Evolutionary conservation across 2,888 invertebrate genomes (phyloP).

Genomic region (Didymodactylos carnosus): DNA sequence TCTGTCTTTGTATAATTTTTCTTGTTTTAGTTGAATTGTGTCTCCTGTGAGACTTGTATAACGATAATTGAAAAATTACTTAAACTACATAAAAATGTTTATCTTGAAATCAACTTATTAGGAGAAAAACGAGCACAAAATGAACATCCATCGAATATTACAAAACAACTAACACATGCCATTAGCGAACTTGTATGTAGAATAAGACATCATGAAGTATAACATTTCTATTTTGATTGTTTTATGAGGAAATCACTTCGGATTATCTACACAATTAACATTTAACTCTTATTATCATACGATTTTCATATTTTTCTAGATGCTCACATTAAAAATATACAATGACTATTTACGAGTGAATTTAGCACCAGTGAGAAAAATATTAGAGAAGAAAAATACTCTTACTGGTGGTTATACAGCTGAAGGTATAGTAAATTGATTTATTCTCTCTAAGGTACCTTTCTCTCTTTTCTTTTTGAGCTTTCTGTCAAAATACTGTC

Average conservation of each 20-base stretch:
- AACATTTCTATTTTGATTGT: too few species aligned
- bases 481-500: too few species aligned
- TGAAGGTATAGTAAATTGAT: too few species aligned
- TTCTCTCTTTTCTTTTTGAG: too few species aligned
- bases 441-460: too few species aligned
- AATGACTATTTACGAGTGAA: not conserved
- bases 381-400: not conserved
- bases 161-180: not conserved
- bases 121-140: not conserved
- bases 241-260: too few species aligned
- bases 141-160: not conserved
- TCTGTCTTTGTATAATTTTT: not conserved
- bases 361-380: not conserved
- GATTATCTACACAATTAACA: not conserved
- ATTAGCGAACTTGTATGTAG: not conserved
- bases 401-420: not conserved
- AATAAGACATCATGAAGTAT: too few species aligned
- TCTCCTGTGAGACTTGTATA: too few species aligned
- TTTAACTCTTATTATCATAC: not conserved
- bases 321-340: not conserved
- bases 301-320: not conserved
- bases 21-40: not conserved
- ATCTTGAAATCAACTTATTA: not conserved
- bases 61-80: not conserved
- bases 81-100: not conserved